Evolutionary conservation across 2,797 vertebrate species (phyloP), one percentile per base, ranked within the genome.

Genomic region (Myripristis murdjan): DNA sequence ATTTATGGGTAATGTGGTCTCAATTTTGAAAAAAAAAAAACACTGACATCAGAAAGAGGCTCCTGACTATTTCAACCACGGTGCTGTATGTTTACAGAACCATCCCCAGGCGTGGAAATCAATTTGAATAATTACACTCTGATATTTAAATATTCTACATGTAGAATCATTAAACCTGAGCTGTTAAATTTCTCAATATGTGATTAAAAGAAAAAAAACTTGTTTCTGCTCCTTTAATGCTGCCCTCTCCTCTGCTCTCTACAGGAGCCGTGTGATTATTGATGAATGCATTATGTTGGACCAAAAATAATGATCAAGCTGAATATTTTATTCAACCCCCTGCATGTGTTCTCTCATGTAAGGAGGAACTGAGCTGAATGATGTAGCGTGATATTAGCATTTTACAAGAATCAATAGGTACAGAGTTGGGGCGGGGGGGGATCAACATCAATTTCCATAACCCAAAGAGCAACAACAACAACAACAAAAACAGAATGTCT

Each of bases 371-470:
- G 62, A 54, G 39, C 20, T 28, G 28, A 28, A 28, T 5, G 47
- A 4, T 52, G 35, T 8, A 4, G 39, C 31, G 6, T 2, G 6
- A 10, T 2, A 41, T 8, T 11, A 20, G 11, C 22, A 11, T 44
- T 51, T n/a, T 37, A 28, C 1, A 39, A 48, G n/a, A 46, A 57
- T 63, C 52, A 52, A 64, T 28, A 15, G 14, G 23, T 4, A 15
- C 8, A 39, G 47, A 12, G n/a, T n/a, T n/a, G n/a, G n/a, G n/a
- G 8, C 39, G 33, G 31, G 8, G 20, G 61, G 7, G 58, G 33
- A 41, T 2, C 33, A n/a, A 51, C 24, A 23, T 10, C 15, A 18
- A 24, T 57, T 64, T 57, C 53, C 46, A 58, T 33, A 63, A 58
- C 41, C 41, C 22, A 41, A 47, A 39, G 6, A 44, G 20, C 33